Base-by-base conservation (phyloP, 2,797 vertebrate species). In the Triplophysa yarkandensis region DNA sequence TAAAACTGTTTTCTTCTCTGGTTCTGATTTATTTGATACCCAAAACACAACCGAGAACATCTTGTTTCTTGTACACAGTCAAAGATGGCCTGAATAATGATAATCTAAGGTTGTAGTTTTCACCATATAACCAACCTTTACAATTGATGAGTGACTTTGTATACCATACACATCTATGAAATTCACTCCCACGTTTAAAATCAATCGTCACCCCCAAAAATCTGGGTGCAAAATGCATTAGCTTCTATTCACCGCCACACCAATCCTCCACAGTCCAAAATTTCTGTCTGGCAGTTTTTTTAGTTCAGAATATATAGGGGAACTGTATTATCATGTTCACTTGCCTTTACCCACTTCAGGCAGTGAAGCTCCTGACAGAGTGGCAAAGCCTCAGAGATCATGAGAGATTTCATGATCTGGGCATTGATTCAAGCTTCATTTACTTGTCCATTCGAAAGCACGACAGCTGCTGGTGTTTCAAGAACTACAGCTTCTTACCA, bases 381-480 rank as follows among this genome's bases (percentile, higher is more conserved):
- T 58, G 27, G 16, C 25, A 32, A 32, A 57, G 16, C 28, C 27
- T 58, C 28, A n/a, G 17, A 32, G 55, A 58, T 58, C 28, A 30
- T 32, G 55, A 19, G 27, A 58, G 28, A 58, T 30, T 58, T 17
- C 9, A 25, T 17, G 28, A 58, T 58, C 55, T 30, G 28, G 17
- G 55, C 55, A 32, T 32, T 58, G 28, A 32, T 58, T 54, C 55
- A 58, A 58, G 55, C 17, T 58, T 58, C 7, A 2, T 58, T 32
- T 58, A 32, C 16, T 32, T 32, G 14, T 32, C n/a, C 4, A 32
- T 19, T 58, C 8, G n/a, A 32, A 32, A 30, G 8, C 55, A 58
- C 17, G 8, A 58, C 28, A 30, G 54, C 28, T 55, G 13, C 23
- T 54, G 21, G 23, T 54, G 4, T 6, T 16, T 25, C 7, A 9